These are phyloP conservation scores for Mylabris sibirica DNA, from an alignment of 2,888 invertebrate species.

Conservation along the genomic window DNA sequence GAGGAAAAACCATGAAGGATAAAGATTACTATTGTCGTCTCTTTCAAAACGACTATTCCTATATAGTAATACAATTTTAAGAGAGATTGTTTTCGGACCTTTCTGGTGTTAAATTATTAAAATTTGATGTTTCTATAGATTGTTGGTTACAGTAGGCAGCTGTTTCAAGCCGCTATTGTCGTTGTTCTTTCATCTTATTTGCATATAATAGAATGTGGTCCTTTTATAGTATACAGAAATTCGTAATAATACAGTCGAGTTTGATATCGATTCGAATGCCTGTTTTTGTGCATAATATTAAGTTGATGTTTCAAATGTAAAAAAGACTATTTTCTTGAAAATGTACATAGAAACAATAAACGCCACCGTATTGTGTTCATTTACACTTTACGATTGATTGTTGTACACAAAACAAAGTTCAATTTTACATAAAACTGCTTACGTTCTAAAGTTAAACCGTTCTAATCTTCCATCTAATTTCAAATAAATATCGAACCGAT, in stretches of 20 bases:
- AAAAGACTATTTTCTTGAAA: too few relatives aligned
- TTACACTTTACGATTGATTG: neutral
- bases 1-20: neutral
- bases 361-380: too few relatives aligned
- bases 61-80: neutral
- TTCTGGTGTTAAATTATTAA: constrained; percentile 1
- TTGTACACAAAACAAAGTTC: neutral
- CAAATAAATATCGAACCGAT: too few relatives aligned
- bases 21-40: neutral
- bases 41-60: neutral
- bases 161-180: neutral
- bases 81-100: neutral
- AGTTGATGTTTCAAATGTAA: too few relatives aligned
- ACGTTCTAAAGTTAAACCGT: neutral
- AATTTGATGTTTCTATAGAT: neutral
- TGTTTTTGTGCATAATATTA: neutral
- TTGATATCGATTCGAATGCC: neutral
- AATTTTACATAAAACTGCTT: constrained; percentile 4
- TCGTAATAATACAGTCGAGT: neutral
- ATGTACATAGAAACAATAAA: too few relatives aligned
- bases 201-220: constrained; percentile 5
- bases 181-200: neutral
- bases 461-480: too few relatives aligned
- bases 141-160: neutral
- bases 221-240: neutral